phyloP scores from a whole-genome alignment of 2,113 vertebrate genomes.

The Nematolebias whitei region DNA sequence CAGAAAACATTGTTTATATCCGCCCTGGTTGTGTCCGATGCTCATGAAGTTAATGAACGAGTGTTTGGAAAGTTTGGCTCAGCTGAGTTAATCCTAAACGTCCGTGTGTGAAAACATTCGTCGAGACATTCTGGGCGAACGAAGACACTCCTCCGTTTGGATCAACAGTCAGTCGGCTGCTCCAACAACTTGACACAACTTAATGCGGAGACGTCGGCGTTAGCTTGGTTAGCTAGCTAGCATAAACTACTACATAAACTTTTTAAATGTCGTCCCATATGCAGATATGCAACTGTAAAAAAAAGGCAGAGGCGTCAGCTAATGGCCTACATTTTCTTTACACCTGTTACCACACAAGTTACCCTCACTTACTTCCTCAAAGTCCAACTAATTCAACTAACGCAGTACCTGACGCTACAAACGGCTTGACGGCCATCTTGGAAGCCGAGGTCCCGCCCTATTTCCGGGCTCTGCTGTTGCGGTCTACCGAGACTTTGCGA shows the following conservation, averaged over 20 bases:
- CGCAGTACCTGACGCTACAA: slow-evolving; percentile 42
- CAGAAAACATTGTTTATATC: slow-evolving; percentile 87
- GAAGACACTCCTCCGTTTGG: slow-evolving; percentile 48
- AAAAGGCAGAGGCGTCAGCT: neutral
- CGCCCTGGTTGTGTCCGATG: slow-evolving; percentile 15
- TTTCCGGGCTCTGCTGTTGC: slow-evolving; percentile 59
- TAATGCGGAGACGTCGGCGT: slow-evolving; percentile 47
- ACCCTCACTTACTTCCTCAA: slow-evolving; percentile 60
- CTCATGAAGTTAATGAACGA: slow-evolving; percentile 18
- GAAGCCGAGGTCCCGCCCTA: slow-evolving; percentile 65
- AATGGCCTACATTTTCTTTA: slow-evolving; percentile 56
- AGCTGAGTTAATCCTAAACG: slow-evolving; percentile 20
- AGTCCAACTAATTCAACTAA: slow-evolving; percentile 56
- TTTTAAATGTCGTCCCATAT: slow-evolving; percentile 12
- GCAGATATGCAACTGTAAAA: neutral
- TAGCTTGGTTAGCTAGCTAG: slow-evolving; percentile 63
- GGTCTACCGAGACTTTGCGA: slow-evolving; percentile 11
- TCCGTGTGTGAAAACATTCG: slow-evolving; percentile 38
- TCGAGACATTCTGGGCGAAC: slow-evolving; percentile 8
- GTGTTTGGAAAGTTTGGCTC: slow-evolving; percentile 35
- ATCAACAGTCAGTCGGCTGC: slow-evolving; percentile 18
- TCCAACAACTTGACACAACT: slow-evolving; percentile 68
- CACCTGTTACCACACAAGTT: slow-evolving; percentile 55
- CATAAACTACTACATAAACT: slow-evolving; percentile 59
- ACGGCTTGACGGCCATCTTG: slow-evolving; percentile 75